Conservation (phyloP, 2,888 invertebrate genomes). For the Drosophila falleni region DNA sequence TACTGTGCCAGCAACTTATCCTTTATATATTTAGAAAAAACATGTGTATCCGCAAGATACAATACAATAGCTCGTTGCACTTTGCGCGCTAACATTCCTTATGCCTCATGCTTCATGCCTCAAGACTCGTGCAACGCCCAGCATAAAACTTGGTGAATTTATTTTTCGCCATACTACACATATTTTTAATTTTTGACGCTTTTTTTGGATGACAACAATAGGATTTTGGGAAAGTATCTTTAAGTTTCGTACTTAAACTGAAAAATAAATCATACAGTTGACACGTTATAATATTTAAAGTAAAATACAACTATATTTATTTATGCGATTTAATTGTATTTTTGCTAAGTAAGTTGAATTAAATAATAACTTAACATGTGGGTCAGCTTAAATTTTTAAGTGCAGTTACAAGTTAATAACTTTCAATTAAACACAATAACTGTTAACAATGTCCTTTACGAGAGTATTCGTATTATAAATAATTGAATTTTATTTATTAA, state of each 20-base stretch:
- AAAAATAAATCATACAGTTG: too few species aligned
- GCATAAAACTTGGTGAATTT: slow-evolving; percentile 26
- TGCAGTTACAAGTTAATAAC: too few species aligned
- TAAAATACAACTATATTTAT: too few species aligned
- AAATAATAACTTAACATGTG: too few species aligned
- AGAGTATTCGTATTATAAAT: too few species aligned
- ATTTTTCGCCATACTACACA: slow-evolving; percentile 38
- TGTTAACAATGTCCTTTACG: too few species aligned
- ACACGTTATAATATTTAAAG: too few species aligned
- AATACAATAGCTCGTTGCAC: slow-evolving; percentile 38
- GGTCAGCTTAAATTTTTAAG: too few species aligned
- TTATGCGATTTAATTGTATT: too few species aligned
- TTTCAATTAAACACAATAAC: too few species aligned
- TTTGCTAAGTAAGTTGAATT: too few species aligned
- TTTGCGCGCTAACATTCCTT: slow-evolving; percentile 60
- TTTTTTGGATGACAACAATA: background rate
- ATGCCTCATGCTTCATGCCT: slow-evolving; percentile 61
- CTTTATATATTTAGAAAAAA: slow-evolving; percentile 25
- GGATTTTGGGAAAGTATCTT: slow-evolving; percentile 1
- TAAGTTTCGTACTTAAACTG: background rate
- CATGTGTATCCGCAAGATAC: slow-evolving; percentile 36
- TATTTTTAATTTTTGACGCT: slow-evolving; percentile 21
- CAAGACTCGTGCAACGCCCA: slow-evolving; percentile 10
- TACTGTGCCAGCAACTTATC: slow-evolving; percentile 59
- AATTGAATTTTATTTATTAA: too few species aligned